phyloP scores from a whole-genome alignment of 2,113 vertebrate species.

The Sebastes schlegelii region DNA sequence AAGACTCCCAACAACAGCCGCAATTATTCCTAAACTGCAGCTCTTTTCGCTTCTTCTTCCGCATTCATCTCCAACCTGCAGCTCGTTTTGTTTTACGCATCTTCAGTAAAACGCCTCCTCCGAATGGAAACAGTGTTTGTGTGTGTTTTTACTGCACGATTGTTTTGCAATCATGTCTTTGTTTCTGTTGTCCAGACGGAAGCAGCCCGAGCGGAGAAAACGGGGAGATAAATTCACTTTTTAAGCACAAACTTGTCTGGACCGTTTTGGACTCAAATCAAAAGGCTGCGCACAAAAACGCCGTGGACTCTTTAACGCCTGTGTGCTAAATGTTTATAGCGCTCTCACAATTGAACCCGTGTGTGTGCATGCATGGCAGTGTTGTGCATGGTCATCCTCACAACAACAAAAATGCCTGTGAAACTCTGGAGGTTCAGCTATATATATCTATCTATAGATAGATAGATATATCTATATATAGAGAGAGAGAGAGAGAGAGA shows the following conservation, averaged over 20 bases:
- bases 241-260: constrained; percentile 72
- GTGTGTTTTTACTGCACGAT: constrained; percentile 31
- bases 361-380: constrained; percentile 40
- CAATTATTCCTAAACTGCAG: constrained; percentile 52
- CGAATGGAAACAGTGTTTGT: constrained; percentile 60
- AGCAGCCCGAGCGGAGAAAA: constrained; percentile 9
- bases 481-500: no score
- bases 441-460: no score
- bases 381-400: constrained; percentile 17
- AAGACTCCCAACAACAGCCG: constrained; percentile 31
- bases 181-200: constrained; percentile 25
- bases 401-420: constrained; percentile 24
- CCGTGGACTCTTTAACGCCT: constrained; percentile 70
- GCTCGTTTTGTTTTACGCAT: constrained; percentile 52
- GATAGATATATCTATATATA: not conserved
- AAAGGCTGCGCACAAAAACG: constrained; percentile 58
- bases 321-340: constrained; percentile 72
- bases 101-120: constrained; percentile 61
- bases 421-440: constrained; percentile 23
- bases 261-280: constrained; percentile 67
- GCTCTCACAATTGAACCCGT: constrained; percentile 56
- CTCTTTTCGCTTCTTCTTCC: constrained; percentile 38
- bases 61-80: constrained; percentile 54
- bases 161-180: constrained; percentile 39
- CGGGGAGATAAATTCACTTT: constrained; percentile 57